Evolutionary conservation across 2,888 invertebrate genomes (phyloP).

Genomic region (Phengaris alcon): DNA sequence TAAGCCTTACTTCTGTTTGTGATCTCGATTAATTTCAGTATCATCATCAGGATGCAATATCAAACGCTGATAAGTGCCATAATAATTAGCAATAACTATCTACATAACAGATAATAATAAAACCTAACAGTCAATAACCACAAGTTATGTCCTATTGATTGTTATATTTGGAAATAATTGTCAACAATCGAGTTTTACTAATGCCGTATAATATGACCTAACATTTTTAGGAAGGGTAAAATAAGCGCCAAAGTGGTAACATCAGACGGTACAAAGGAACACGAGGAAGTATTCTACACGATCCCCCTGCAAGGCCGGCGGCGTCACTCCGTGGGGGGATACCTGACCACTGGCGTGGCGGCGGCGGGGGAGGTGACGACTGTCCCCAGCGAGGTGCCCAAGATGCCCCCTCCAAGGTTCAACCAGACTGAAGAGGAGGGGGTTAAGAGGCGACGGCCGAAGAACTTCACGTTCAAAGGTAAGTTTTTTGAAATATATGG

Average conservation of each 20-base stretch:
- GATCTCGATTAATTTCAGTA: neutral
- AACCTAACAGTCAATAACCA: too few species aligned
- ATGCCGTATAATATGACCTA: too few species aligned
- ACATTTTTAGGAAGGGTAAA: constrained; percentile 61
- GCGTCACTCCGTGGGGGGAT: constrained; percentile 85
- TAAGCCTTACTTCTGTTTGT: constrained; percentile 44
- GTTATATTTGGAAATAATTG: too few species aligned
- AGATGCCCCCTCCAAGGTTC: constrained; percentile 73
- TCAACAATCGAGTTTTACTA: too few species aligned
- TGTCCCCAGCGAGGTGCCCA: constrained; percentile 76
- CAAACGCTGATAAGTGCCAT: neutral
- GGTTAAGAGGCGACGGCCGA: constrained; percentile 63
- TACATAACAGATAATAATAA: too few species aligned
- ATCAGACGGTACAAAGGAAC: constrained; percentile 64
- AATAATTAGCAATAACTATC: too few species aligned
- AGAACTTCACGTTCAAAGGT: constrained; percentile 72
- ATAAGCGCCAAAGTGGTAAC: constrained; percentile 63
- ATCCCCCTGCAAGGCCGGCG: constrained; percentile 71
- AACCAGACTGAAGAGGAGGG: constrained; percentile 60
- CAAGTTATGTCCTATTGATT: too few species aligned
- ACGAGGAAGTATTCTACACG: constrained; percentile 82
- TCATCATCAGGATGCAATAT: neutral
- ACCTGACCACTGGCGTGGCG: constrained; percentile 71
- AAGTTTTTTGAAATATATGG: constrained; percentile 33
- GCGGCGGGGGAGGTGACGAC: constrained; percentile 67